Evolutionary conservation across 1,140 invertebrate genomes (phyloP).

Genomic region (Drosophila rufa): DNA sequence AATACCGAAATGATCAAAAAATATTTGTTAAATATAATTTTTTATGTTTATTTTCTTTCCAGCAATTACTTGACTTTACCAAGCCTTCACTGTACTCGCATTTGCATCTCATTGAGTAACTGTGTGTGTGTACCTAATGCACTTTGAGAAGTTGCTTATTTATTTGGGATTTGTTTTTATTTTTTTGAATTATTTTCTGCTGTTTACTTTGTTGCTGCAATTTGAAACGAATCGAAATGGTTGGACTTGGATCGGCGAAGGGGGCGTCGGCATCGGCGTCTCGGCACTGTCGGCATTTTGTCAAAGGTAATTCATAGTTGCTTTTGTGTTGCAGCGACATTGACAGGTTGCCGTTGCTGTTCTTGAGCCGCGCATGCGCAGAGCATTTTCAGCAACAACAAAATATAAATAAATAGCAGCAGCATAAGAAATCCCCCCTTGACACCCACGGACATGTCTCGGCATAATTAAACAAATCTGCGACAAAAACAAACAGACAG

Average conservation of each 20-base stretch:
- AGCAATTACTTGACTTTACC: neutral
- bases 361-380: slow-evolving; percentile 70
- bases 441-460: slow-evolving; percentile 62
- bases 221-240: slow-evolving; percentile 60
- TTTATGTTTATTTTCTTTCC: neutral
- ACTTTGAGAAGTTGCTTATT: slow-evolving; percentile 42
- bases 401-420: neutral
- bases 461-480: slow-evolving; percentile 78
- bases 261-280: slow-evolving; percentile 9
- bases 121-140: slow-evolving; percentile 32
- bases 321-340: slow-evolving; percentile 53
- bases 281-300: slow-evolving; percentile 53
- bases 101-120: neutral
- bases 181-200: neutral
- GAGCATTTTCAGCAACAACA: slow-evolving; percentile 15
- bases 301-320: slow-evolving; percentile 56
- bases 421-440: slow-evolving; percentile 30
- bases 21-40: too few relatives aligned
- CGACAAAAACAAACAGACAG: slow-evolving; percentile 36
- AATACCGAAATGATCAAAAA: too few relatives aligned
- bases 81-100: slow-evolving; percentile 5
- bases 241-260: slow-evolving; percentile 14
- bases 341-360: slow-evolving; percentile 58
- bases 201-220: slow-evolving; percentile 53
- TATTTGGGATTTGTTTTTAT: slow-evolving; percentile 25